These are phyloP conservation scores for Pterocles orientalis DNA, from an alignment of 2,113 vertebrate genomes.

Conservation along the genomic window DNA sequence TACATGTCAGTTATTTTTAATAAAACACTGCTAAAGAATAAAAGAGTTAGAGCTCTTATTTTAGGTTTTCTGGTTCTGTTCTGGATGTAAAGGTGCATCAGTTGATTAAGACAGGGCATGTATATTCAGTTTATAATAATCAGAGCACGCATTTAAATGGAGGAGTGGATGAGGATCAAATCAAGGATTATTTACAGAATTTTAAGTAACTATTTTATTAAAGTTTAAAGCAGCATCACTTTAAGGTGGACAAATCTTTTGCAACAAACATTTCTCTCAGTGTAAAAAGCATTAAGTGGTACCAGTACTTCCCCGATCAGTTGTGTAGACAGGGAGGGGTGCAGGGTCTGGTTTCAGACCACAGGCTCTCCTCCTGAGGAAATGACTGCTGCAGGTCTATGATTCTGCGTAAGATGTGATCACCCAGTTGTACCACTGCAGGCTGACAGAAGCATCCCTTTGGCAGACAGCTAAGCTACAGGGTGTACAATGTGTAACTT, in stretches of 20 bases:
- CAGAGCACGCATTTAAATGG: not conserved
- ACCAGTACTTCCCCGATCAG: too few relatives aligned
- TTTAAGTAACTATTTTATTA: not conserved
- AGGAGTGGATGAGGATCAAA: not conserved
- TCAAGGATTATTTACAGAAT: not conserved
- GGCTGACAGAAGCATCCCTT: not conserved
- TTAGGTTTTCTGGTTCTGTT: not conserved
- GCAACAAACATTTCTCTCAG: not conserved
- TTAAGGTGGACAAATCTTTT: not conserved
- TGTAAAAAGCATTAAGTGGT: not conserved
- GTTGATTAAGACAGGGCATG: not conserved
- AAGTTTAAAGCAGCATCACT: not conserved
- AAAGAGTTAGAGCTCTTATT: not conserved
- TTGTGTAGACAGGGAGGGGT: too few relatives aligned
- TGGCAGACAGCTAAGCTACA: not conserved
- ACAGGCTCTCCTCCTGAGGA: not conserved
- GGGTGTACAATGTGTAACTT: accelerated
- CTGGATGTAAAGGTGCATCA: not conserved
- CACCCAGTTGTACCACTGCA: too few relatives aligned
- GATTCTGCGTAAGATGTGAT: accelerated
- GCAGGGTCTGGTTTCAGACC: accelerated
- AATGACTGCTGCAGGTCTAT: not conserved
- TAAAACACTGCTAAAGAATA: not conserved
- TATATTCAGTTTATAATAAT: not conserved
- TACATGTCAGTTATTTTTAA: not conserved